phyloP scores from a whole-genome alignment of 2,888 invertebrate genomes.

The Cyrtodaria siliqua region DNA sequence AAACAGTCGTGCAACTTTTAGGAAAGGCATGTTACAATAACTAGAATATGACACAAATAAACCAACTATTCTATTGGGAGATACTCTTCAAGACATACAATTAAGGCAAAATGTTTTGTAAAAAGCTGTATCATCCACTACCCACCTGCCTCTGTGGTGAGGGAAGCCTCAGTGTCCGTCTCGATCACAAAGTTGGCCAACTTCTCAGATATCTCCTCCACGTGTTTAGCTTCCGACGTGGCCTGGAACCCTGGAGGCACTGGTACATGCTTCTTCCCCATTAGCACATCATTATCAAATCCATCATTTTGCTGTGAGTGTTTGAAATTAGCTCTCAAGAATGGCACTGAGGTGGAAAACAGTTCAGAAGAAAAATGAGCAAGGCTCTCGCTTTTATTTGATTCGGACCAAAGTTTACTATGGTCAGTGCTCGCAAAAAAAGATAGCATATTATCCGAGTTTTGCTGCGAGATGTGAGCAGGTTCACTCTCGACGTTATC shows the following conservation, averaged over 20 bases:
- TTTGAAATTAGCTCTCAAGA: constrained; percentile 75
- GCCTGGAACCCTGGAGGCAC: constrained; percentile 72
- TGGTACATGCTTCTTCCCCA: constrained; percentile 76
- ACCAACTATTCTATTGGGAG: too few relatives aligned
- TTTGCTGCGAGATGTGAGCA: constrained; percentile 25
- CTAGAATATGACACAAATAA: too few relatives aligned
- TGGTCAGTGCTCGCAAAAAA: constrained; percentile 52
- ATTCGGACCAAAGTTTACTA: constrained; percentile 67
- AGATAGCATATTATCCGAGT: constrained; percentile 29
- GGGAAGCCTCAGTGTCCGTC: constrained; percentile 84
- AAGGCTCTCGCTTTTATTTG: constrained; percentile 69
- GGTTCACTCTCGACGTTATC: constrained; percentile 16
- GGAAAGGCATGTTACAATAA: too few relatives aligned
- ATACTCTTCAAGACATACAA: too few relatives aligned
- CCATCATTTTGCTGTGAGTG: constrained; percentile 64
- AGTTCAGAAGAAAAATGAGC: constrained; percentile 80
- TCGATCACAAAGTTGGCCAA: constrained; percentile 85
- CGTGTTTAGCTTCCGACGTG: constrained; percentile 81
- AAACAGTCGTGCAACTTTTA: too few relatives aligned
- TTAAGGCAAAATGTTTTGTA: too few relatives aligned
- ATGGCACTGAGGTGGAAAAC: constrained; percentile 79
- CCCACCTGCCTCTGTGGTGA: constrained; percentile 83
- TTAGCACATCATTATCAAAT: constrained; percentile 79
- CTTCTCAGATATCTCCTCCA: constrained; percentile 84
- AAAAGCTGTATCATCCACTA: too few relatives aligned